Percentiles rank a stretch among this genome's conserved stretches.
Conservation (phyloP, 92 coral and sea anemone species). For the Anthopleura xanthogrammica region DNA sequence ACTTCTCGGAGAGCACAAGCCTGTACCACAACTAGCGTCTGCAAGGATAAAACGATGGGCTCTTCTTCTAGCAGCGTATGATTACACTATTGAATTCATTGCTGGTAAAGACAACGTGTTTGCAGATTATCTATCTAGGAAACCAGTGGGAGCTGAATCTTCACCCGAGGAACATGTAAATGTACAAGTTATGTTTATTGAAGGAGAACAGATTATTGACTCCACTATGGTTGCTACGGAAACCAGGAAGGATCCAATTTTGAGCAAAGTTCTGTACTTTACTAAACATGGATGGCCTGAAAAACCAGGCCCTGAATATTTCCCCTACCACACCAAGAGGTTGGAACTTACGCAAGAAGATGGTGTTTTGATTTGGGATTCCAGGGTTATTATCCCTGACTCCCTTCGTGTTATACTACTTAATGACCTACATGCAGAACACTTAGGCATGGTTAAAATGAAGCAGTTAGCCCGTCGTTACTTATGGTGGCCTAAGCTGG, state of each 20-base stretch:
- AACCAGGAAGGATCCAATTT: conserved; percentile 19
- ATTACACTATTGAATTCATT: conserved; percentile 43
- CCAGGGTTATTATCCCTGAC: conserved; percentile 22
- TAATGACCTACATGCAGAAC: conserved; percentile 7
- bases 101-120: conserved; percentile 25
- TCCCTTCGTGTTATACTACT: background rate
- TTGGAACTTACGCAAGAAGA: conserved; percentile 35
- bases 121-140: conserved; percentile 36
- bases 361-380: conserved; percentile 29
- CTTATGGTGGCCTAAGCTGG: conserved; percentile 31
- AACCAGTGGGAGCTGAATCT: conserved; percentile 12
- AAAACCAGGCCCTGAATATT: conserved; percentile 14
- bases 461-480: conserved; percentile 29
- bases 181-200: conserved; percentile 27
- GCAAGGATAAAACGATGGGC: conserved; percentile 44
- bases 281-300: conserved; percentile 33
- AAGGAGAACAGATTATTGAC: conserved; percentile 12
- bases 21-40: conserved; percentile 41
- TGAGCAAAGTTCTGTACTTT: conserved; percentile 18
- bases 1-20: conserved; percentile 41
- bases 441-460: conserved; percentile 30
- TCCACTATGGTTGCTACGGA: conserved; percentile 20
- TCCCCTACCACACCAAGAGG: conserved; percentile 29
- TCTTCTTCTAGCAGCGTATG: conserved; percentile 30
- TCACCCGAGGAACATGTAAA: conserved; percentile 34